phyloP scores from a whole-genome alignment of 2,888 invertebrate species.

The Girardia tigrina region DNA sequence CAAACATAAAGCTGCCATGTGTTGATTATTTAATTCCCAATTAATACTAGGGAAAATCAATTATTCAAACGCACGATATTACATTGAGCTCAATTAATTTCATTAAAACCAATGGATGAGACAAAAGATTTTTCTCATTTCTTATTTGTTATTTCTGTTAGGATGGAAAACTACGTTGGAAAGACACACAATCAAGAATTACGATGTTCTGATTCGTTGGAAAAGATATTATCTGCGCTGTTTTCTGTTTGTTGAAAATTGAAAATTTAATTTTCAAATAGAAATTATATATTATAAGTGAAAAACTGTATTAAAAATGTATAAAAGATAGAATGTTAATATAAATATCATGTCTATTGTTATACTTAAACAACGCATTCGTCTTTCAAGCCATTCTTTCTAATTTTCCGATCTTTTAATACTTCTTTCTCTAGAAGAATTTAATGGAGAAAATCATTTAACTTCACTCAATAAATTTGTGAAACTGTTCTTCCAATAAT shows the following conservation, averaged over 20 bases:
- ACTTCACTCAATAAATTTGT: too few relatives aligned
- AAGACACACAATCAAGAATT: not conserved
- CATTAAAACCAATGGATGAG: constrained; percentile 12
- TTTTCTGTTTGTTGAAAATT: not conserved
- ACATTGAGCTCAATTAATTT: constrained; percentile 17
- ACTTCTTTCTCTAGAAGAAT: too few relatives aligned
- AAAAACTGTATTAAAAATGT: too few relatives aligned
- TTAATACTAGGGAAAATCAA: constrained; percentile 11
- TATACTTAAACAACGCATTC: too few relatives aligned
- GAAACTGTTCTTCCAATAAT: too few relatives aligned
- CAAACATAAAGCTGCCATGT: not conserved
- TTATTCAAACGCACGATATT: constrained; percentile 18
- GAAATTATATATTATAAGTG: too few relatives aligned
- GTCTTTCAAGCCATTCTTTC: too few relatives aligned
- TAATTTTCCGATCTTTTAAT: too few relatives aligned
- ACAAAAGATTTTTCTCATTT: not conserved
- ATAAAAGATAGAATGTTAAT: too few relatives aligned
- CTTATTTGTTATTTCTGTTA: constrained; percentile 6
- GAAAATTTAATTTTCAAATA: too few relatives aligned
- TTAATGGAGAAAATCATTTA: too few relatives aligned
- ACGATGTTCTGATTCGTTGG: not conserved
- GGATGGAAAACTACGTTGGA: not conserved
- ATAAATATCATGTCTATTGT: too few relatives aligned
- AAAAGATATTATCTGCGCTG: not conserved
- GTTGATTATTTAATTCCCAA: constrained; percentile 17